Conservation (phyloP, 2,888 invertebrate species). For the Hydriomena furcata region DNA sequence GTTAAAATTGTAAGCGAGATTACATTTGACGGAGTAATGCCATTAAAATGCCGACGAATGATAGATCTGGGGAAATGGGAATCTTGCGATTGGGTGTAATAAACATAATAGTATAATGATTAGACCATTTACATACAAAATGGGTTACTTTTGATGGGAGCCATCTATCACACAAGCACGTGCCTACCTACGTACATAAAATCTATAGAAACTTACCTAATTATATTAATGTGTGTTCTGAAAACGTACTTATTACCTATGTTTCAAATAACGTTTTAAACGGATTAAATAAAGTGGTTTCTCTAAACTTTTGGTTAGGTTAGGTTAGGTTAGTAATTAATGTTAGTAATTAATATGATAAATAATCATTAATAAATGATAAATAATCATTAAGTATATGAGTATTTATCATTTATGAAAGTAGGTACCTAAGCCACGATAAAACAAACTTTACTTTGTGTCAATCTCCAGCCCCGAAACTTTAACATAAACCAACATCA, state of each 20-base stretch:
- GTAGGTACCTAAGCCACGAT: background rate
- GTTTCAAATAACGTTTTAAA: too few species aligned
- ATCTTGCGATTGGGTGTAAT: background rate
- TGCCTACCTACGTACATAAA: too few species aligned
- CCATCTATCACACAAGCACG: too few species aligned
- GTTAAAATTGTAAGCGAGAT: background rate
- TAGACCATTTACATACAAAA: background rate
- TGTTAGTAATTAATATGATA: too few species aligned
- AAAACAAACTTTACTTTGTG: background rate
- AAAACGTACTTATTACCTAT: too few species aligned
- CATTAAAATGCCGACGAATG: conserved; percentile 6
- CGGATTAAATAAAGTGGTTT: conserved; percentile 2
- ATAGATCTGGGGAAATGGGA: background rate
- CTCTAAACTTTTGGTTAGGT: background rate
- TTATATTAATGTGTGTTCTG: too few species aligned
- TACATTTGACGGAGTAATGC: background rate
- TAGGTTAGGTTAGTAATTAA: too few species aligned
- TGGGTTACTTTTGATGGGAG: background rate
- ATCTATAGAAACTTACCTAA: too few species aligned
- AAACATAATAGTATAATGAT: background rate
- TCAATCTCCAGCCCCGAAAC: background rate
- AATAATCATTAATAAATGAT: too few species aligned
- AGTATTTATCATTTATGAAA: background rate
- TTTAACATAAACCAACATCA: background rate
- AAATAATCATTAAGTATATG: too few species aligned